Evolutionary conservation across 2,888 invertebrate genomes (phyloP).

Genomic region (Tipula vernalis): DNA sequence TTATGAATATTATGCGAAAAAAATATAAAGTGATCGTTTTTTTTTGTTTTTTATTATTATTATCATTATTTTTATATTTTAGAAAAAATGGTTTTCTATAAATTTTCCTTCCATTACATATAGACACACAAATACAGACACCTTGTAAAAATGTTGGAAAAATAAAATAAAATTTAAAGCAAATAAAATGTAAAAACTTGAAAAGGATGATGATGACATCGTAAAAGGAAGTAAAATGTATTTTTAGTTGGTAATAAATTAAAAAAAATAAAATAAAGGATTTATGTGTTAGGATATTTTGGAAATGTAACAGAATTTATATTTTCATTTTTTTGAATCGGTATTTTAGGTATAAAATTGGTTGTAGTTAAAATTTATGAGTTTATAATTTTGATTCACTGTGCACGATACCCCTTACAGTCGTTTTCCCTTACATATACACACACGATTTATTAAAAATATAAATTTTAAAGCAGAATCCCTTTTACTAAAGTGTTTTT

Average conservation of each 20-base stretch:
- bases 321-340: neutral
- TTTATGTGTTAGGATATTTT: neutral
- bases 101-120: neutral
- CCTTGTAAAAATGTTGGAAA: neutral
- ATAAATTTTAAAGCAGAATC: neutral
- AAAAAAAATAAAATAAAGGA: neutral
- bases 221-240: neutral
- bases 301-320: neutral
- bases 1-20: neutral
- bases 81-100: neutral
- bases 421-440: neutral
- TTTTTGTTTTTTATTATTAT: too few species aligned
- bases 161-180: neutral
- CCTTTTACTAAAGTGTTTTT: neutral
- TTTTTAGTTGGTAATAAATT: neutral
- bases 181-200: neutral
- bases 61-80: neutral
- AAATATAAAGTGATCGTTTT: neutral
- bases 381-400: conserved; percentile 4
- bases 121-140: neutral
- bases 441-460: neutral
- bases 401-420: neutral
- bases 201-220: conserved; percentile 4
- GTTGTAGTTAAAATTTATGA: neutral
- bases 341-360: neutral